Evolutionary conservation across 2,113 vertebrate species (phyloP).

Genomic region (Climacteris rufus): DNA sequence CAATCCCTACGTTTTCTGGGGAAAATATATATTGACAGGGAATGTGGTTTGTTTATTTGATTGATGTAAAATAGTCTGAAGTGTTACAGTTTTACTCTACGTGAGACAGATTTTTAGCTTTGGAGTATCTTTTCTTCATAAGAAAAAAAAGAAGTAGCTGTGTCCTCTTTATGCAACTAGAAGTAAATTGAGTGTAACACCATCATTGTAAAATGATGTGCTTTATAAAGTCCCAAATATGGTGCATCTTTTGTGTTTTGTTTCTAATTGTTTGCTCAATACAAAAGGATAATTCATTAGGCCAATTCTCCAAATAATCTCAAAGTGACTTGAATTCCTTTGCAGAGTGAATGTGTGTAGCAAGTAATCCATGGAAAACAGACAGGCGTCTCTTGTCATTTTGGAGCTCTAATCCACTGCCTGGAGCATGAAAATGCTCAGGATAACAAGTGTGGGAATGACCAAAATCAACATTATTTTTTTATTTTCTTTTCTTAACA

Average conservation of each 20-base stretch:
- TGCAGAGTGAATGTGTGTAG: constrained; percentile 66
- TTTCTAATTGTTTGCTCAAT: constrained; percentile 46
- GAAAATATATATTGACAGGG: not conserved
- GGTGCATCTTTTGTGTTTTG: constrained; percentile 53
- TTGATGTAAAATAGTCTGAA: not conserved
- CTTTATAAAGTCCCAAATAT: constrained; percentile 43
- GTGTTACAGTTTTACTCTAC: not conserved
- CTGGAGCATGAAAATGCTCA: constrained; percentile 66
- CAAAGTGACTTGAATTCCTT: constrained; percentile 70
- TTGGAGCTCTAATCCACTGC: constrained; percentile 75
- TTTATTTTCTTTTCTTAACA: constrained; percentile 73
- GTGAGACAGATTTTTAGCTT: not conserved
- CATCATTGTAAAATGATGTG: constrained; percentile 30
- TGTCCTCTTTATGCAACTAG: not conserved
- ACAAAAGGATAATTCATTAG: constrained; percentile 71
- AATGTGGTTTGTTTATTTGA: not conserved
- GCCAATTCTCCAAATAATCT: constrained; percentile 67
- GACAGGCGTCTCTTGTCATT: constrained; percentile 73
- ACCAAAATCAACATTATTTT: constrained; percentile 76
- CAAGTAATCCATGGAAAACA: constrained; percentile 74
- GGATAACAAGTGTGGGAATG: constrained; percentile 77
- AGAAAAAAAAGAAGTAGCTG: not conserved
- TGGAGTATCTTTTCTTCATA: not conserved
- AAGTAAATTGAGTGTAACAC: constrained; percentile 23
- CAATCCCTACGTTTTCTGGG: not conserved